Conservation (phyloP, 2,888 invertebrate genomes). For the Drosophila histrio region DNA sequence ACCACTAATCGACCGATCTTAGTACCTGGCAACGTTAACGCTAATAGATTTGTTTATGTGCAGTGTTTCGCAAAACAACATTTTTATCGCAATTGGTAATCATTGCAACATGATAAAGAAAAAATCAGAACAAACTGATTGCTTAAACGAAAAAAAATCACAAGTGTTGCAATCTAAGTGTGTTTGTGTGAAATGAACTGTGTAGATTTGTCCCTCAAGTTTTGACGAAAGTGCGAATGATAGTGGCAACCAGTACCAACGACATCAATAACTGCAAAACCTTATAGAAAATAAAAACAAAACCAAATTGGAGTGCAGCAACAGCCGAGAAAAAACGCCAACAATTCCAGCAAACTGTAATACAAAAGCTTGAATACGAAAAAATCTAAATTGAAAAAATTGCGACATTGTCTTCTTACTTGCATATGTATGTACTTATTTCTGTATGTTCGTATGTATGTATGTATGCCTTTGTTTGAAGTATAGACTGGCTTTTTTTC, state of each 20-base stretch:
- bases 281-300: slow-evolving; percentile 34
- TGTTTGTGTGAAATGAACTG: slow-evolving; percentile 39
- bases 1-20: slow-evolving; percentile 6
- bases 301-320: slow-evolving; percentile 43
- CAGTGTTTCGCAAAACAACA: slow-evolving; percentile 1
- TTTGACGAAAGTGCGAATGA: slow-evolving; percentile 49
- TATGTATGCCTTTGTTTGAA: slow-evolving; percentile 40
- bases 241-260: slow-evolving; percentile 14
- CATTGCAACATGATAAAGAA: slow-evolving; percentile 13
- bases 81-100: not conserved
- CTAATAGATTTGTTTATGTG: not conserved
- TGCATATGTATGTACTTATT: slow-evolving; percentile 3
- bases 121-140: slow-evolving; percentile 10
- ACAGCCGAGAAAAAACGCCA: slow-evolving; percentile 33
- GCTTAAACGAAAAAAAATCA: slow-evolving; percentile 23
- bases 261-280: slow-evolving; percentile 16
- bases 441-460: slow-evolving; percentile 5
- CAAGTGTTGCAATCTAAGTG: slow-evolving; percentile 51
- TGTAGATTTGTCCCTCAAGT: slow-evolving; percentile 8
- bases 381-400: slow-evolving; percentile 72
- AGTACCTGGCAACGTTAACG: not conserved
- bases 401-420: slow-evolving; percentile 58
- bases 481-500: slow-evolving; percentile 47
- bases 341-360: slow-evolving; percentile 57
- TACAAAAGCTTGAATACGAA: slow-evolving; percentile 55